Base-by-base conservation (phyloP, 2,888 invertebrate genomes). In the Plebejus melissa region DNA sequence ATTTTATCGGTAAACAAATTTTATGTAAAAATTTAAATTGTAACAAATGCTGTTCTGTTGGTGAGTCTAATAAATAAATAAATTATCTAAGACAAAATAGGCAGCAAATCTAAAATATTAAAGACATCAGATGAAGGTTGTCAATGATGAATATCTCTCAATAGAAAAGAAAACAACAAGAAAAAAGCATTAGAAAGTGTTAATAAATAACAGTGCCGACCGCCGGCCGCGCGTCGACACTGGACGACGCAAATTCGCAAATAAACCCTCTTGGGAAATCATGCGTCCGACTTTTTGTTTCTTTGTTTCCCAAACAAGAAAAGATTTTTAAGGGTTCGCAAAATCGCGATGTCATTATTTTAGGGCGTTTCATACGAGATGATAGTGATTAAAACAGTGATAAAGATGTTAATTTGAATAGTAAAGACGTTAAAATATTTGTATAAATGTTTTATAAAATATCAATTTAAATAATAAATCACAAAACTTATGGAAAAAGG, bases 101-200 rank as follows among this genome's bases (percentile, higher is more conserved):
- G 2, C 41, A 41, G 41, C 1, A 41, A 41, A 2, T 7, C 7
- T 41, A 38, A 38, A 38, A 1, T 38, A 38, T 38, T 41, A 41
- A 41, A 41, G 7, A 41, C 41, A 9, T 41, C 7, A 2, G 2
- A 41, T 41, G 13, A 4, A 13, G 54, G 16, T 54, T 54, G 60
- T 1, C 32, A 4, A 65, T 65, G 32, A 65, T 65, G 65, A 65
- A 65, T 13, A 13, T 4, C 32, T 65, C 13, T 36, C 32, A 65
- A 28, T 65, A 65, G 32, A 65, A 32, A 65, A 65, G 65, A 32
- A 36, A 28, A 60, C 7, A 65, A 65, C 65, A 65, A 9, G 65
- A 32, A 32, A 65, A 65, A 65, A 65, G 32, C 65, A 65, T 65
- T 65, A 65, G 65, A 65, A 36, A 65, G 65, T 65, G 65, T 65